Evolutionary conservation across 2,888 invertebrate species (phyloP).

Genomic region (Schizaphis graminum): DNA sequence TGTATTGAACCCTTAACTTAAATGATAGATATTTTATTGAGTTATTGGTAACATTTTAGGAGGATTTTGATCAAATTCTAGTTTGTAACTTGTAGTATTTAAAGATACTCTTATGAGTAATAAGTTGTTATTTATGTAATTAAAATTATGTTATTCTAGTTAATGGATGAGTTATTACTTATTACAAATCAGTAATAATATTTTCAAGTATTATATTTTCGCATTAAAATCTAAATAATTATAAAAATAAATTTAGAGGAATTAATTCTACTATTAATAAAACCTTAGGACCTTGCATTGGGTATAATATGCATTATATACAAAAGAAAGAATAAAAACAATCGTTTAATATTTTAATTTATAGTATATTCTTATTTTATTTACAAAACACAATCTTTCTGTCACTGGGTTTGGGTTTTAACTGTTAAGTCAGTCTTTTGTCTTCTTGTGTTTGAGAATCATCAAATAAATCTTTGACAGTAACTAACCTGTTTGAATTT

Average conservation of each 20-base stretch:
- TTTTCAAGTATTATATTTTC: background rate
- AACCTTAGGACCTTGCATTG: background rate
- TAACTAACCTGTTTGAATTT: conserved; percentile 58
- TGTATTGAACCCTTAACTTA: background rate
- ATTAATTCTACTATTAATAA: background rate
- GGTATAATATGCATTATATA: background rate
- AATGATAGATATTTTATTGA: background rate
- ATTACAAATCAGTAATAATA: background rate
- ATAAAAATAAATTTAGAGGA: background rate
- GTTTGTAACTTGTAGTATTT: background rate
- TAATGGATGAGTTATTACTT: background rate
- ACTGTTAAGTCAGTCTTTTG: conserved; percentile 45
- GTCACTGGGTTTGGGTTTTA: conserved; percentile 23
- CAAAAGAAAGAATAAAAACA: background rate
- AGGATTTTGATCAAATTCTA: background rate
- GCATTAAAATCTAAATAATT: background rate
- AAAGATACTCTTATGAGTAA: background rate
- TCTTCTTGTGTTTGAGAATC: conserved; percentile 20
- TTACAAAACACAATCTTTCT: conserved; percentile 27
- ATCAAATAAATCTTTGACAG: conserved; percentile 65
- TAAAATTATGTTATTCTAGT: background rate
- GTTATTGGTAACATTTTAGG: background rate
- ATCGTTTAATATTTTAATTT: background rate
- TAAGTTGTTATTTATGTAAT: background rate
- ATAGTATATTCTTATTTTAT: conserved; percentile 10